Evolutionary conservation across 2,888 invertebrate genomes (phyloP), one percentile per base, ranked within the genome.

Genomic region (Eudemis profundana): DNA sequence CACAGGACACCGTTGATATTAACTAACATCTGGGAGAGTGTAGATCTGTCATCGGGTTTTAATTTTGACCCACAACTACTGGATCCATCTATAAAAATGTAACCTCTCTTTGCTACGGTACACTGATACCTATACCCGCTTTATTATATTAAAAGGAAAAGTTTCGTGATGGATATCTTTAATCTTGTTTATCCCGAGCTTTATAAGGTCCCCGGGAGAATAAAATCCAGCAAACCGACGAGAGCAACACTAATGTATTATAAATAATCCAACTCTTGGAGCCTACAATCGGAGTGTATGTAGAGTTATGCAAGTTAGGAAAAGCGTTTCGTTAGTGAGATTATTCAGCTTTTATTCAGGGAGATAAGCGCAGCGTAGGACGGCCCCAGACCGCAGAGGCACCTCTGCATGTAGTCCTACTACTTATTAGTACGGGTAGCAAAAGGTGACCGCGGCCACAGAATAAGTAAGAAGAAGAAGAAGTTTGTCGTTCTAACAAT

Each of bases 81-180:
- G 23, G 23, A 40, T 0, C 10, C 29, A n/a, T 12, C 8, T 44
- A 44, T 14, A 17, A 44, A 56, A 29, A 42, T 3, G 29, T 44
- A 56, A 56, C 44, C 42, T 29, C n/a, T 29, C 42, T 14, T n/a
- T 29, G 3, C 42, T 19, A 56, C 17, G 40, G 53, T 42, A 29
- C 29, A 44, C 44, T 56, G 42, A 56, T 56, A n/a, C n/a, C n/a
- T n/a, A 56, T 19, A 56, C 17, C 27, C 40, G 14, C 27, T 54
- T 27, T 27, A 27, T 27, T 42, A 42, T 42, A 56, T 56, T 44
- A 44, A 56, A 56, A 56, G 56, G 56, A 42, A 56, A 56, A 56
- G 42, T 56, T 44, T 56, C 56, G 29, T 56, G 56, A 56, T 56
- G 29, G 27, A 56, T 44, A 56, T 56, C 42, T 56, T 56, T 44